Evolutionary conservation across 2,113 vertebrate species (phyloP), one percentile per base, ranked within the genome.

Genomic region (Grus americana): DNA sequence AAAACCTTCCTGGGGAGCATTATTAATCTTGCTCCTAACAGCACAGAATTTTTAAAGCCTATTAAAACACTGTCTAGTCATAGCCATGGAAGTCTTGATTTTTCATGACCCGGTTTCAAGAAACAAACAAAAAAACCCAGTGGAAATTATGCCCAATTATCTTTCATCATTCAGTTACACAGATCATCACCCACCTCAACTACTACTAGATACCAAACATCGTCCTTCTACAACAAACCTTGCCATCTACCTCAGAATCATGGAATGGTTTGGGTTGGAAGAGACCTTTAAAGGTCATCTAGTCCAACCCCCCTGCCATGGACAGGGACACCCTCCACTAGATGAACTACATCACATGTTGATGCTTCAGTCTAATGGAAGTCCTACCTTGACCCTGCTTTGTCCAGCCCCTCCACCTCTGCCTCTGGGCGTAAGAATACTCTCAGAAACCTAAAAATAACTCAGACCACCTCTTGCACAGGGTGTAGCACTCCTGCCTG

Each of bases 361-460:
- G 92, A 83, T 57, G 83, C 86, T 88, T 86, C 74, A 74, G 65
- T 73, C 70, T 91, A 76, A 90, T 66, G 84, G 19, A 88, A 92
- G 71, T 75, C 54, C 82, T 83, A 72, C 62, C 73, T 78, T 96
- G 92, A 96, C 67, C 80, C 50, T 88, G 93, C 63, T 79, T 66
- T 5, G 2, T 90, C 74, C 58, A 96, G 88, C 44, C 22, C 12
- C 32, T 90, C 84, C 74, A 52, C 59, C 58, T 95, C 91, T 91
- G 63, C 72, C 70, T 72, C 62, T 42, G 47, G 83, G 54, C 57
- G 29, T 20, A 85, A 46, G 20, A 88, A 36, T 72, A 88, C 79
- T 52, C 91, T 81, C 55, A 94, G 88, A 91, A 72, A 95, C 86
- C 52, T 57, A 86, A 86, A 83, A 92, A 65, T 81, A 68, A 86